These are phyloP conservation scores for Enteromius trimaculatus DNA, from an alignment of 2,797 vertebrate genomes.

Conservation along the genomic window DNA sequence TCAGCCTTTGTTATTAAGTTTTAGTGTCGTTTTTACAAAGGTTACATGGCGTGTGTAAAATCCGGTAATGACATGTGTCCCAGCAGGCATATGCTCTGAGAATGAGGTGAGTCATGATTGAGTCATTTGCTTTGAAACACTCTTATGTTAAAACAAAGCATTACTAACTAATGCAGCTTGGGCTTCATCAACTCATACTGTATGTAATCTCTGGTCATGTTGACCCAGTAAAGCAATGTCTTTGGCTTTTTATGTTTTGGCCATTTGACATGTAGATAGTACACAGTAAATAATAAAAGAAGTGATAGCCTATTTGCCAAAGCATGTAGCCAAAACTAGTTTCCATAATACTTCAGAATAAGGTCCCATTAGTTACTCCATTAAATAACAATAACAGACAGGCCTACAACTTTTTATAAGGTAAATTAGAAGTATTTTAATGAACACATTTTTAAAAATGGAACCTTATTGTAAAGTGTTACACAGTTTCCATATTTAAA, in stretches of 20 bases:
- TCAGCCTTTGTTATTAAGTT: neutral
- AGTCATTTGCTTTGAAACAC: neutral
- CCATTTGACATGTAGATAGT: neutral
- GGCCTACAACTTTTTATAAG: neutral
- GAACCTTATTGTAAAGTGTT: neutral
- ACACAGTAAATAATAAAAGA: neutral
- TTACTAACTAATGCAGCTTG: neutral
- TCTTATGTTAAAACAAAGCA: neutral
- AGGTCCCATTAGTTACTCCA: neutral
- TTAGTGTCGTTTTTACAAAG: neutral
- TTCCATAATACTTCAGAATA: neutral
- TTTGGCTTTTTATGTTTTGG: neutral
- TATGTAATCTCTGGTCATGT: neutral
- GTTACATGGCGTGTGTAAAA: neutral
- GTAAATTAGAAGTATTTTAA: neutral
- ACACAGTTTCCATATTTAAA: neutral
- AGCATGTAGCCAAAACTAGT: neutral
- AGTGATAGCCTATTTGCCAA: neutral
- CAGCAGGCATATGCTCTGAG: neutral
- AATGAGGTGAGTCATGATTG: conserved; percentile 11
- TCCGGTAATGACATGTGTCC: neutral
- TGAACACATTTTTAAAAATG: neutral
- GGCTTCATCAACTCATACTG: neutral
- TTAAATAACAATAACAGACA: neutral
- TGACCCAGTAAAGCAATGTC: neutral